Conservation (phyloP, 2,113 vertebrate species). For the Picathartes gymnocephalus region DNA sequence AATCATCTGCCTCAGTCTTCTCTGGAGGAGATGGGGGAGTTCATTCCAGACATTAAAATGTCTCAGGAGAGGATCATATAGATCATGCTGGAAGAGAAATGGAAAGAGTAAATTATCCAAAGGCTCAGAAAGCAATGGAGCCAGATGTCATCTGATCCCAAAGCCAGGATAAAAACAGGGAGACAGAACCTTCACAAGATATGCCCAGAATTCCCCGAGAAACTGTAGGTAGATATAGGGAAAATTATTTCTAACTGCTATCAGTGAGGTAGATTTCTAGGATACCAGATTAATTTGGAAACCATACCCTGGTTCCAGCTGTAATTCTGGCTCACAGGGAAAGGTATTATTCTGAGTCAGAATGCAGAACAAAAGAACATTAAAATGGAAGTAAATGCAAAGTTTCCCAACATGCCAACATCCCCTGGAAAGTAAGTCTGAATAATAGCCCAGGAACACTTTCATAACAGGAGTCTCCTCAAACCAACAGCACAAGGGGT, state of each 20-base stretch:
- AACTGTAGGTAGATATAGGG: neutral
- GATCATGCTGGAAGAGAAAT: constrained; percentile 19
- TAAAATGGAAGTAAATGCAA: neutral
- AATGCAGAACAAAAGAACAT: constrained; percentile 16
- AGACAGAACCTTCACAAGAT: neutral
- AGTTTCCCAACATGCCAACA: neutral
- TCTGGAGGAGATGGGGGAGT: neutral
- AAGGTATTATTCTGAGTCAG: neutral
- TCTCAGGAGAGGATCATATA: constrained; percentile 15
- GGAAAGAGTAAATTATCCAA: constrained; percentile 26
- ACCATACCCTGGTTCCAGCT: neutral
- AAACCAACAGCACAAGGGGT: neutral
- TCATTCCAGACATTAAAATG: constrained; percentile 9
- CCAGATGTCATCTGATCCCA: constrained; percentile 23
- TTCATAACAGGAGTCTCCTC: neutral
- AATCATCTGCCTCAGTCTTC: constrained; percentile 29
- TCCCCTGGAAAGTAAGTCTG: constrained; percentile 27
- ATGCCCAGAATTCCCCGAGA: neutral
- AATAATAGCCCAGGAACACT: neutral
- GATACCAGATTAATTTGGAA: neutral
- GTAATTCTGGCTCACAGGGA: neutral
- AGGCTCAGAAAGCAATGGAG: neutral
- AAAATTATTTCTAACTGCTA: neutral
- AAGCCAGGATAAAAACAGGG: neutral
- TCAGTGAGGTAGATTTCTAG: neutral